Conservation (phyloP, 2,113 vertebrate species). For the Ifrita kowaldi region DNA sequence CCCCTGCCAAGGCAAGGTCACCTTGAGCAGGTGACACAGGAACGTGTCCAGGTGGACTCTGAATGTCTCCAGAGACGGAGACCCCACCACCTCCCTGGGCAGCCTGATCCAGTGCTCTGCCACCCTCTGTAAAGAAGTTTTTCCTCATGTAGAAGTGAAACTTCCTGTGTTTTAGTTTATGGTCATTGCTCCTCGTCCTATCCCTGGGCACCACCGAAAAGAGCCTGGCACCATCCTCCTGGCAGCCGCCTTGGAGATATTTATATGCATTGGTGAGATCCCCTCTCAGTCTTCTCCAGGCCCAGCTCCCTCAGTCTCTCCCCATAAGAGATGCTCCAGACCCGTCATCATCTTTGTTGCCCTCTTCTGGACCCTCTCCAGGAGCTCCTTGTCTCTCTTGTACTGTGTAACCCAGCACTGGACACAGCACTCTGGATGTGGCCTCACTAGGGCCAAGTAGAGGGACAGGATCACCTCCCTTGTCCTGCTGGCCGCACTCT, state of each 20-base stretch:
- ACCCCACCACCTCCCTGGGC: not conserved
- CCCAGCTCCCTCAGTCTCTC: not conserved
- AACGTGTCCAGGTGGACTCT: fast-evolving
- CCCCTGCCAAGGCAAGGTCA: too few species aligned
- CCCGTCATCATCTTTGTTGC: not conserved
- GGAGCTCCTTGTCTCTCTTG: not conserved
- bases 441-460: not conserved
- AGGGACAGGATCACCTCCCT: not conserved
- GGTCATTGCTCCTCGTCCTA: not conserved
- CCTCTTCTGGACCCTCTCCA: not conserved
- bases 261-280: not conserved
- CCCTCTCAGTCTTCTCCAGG: not conserved
- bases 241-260: fast-evolving
- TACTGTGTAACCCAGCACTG: not conserved
- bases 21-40: too few species aligned
- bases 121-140: not conserved
- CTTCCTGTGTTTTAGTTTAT: not conserved
- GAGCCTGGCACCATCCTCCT: not conserved
- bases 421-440: too few species aligned
- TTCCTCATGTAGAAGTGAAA: not conserved
- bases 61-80: fast-evolving
- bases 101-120: not conserved
- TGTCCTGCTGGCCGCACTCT: not conserved
- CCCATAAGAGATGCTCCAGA: not conserved
- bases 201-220: fast-evolving